These are phyloP conservation scores for Syngnathoides biaculeatus DNA, from an alignment of 2,113 vertebrate species.

Conservation along the genomic window DNA sequence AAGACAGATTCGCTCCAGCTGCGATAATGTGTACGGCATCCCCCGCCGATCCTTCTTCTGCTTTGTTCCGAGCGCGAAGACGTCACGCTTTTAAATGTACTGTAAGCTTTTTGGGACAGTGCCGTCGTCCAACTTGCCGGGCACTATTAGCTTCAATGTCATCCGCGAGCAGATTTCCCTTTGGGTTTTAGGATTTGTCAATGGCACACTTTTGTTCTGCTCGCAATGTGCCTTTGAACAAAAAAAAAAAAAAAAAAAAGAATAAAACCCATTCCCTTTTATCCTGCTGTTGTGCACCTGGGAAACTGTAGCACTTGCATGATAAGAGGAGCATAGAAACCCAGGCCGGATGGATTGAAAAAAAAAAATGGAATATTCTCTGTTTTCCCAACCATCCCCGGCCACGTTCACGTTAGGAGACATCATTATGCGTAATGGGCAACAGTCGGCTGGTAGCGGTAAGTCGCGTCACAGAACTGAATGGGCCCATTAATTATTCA, in stretches of 20 bases:
- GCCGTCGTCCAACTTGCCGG: slow-evolving; percentile 23
- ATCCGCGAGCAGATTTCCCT: slow-evolving; percentile 63
- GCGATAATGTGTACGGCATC: slow-evolving; percentile 21
- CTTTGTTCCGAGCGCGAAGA: slow-evolving; percentile 23
- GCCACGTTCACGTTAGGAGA: slow-evolving; percentile 15
- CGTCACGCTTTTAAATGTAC: slow-evolving; percentile 16
- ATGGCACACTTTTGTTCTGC: slow-evolving; percentile 58
- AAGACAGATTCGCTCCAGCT: slow-evolving; percentile 41
- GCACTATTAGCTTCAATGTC: slow-evolving; percentile 73
- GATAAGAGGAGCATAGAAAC: slow-evolving; percentile 63
- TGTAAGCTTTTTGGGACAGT: slow-evolving; percentile 48
- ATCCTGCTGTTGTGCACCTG: slow-evolving; percentile 58
- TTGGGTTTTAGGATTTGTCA: slow-evolving; percentile 61
- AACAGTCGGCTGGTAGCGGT: slow-evolving; percentile 7
- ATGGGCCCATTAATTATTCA: slow-evolving; percentile 42
- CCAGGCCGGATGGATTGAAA: slow-evolving; percentile 43
- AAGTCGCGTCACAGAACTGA: slow-evolving; percentile 16
- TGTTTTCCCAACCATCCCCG: slow-evolving; percentile 15
- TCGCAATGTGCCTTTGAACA: slow-evolving; percentile 68
- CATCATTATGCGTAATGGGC: slow-evolving; percentile 16
- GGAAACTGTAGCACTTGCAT: slow-evolving; percentile 60
- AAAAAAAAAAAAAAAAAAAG: slow-evolving; percentile 45
- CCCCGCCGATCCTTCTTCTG: slow-evolving; percentile 7
- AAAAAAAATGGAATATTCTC: slow-evolving; percentile 48
- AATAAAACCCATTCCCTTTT: slow-evolving; percentile 63